Base-by-base conservation (phyloP, 2,797 vertebrate species). In the Anguilla pacifica region DNA sequence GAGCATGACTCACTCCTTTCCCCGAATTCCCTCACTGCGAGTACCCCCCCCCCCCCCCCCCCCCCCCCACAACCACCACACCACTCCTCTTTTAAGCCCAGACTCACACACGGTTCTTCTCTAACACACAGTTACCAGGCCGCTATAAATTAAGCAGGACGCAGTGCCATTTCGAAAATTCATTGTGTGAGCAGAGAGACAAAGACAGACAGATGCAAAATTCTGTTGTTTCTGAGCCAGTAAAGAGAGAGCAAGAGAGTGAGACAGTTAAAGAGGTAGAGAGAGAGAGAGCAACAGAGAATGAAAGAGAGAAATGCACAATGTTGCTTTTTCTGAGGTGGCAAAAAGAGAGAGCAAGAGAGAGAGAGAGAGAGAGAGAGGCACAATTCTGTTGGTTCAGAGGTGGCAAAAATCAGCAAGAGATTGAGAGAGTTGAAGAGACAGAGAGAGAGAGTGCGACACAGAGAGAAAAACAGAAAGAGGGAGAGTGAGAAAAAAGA, bases 331-430 rank as follows among this genome's bases (percentile, higher is more conserved):
- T 39, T 39, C 39, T 39, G 59, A 61, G n/a, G 85, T 55, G 88
- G 88, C 72, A 89, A 83, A 88, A 85, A 88, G 85, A 89, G 59
- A 90, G 88, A 89, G 87, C 57, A 89, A 89, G 83, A 88, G 89
- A 88, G 89, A 90, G 84, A 17, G 89, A 64, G 84, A 88, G 83
- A 72, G n/a, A 11, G 70, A 15, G 31, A 13, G 83, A 57, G n/a
- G 15, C 3, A 55, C 22, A 6, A 6, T 25, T 64, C 2, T 11
- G 53, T 11, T 6, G n/a, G 15, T 39, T 39, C 39, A 83, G 43
- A 70, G 85, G 49, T 10, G n/a, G n/a, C 6, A 31, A 25, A 57
- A 51, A 31, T 10, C 2, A 74, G 28, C 25, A 31, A 70, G n/a
- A 31, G 11, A 74, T 28, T 1, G 67, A 70, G 28, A 31, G 67